These are phyloP conservation scores for Labrus mixtus DNA, from an alignment of 2,113 vertebrate genomes.

Conservation along the genomic window DNA sequence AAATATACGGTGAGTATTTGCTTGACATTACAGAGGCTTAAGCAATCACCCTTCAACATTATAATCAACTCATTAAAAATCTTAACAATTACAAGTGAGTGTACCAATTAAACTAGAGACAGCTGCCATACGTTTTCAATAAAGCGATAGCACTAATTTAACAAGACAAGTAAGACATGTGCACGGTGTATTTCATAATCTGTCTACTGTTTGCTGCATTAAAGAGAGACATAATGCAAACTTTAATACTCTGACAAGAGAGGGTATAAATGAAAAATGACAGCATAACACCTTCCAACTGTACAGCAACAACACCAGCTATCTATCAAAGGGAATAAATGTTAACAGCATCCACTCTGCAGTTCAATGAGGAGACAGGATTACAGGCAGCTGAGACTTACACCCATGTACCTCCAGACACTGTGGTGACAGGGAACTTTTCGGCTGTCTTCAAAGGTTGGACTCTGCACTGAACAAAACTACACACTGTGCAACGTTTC, in stretches of 20 bases:
- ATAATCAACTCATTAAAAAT: conserved; percentile 54
- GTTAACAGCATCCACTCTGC: conserved; percentile 16
- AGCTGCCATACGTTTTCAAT: conserved; percentile 32
- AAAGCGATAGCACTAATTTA: conserved; percentile 22
- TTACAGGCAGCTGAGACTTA: conserved; percentile 15
- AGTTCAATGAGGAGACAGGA: conserved; percentile 14
- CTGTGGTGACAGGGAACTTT: conserved; percentile 30
- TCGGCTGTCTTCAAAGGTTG: conserved; percentile 28
- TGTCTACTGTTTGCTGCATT: conserved; percentile 12
- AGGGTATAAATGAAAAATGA: conserved; percentile 36
- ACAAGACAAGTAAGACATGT: conserved; percentile 28
- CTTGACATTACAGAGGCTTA: conserved; percentile 45
- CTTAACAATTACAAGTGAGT: conserved; percentile 39
- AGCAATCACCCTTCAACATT: conserved; percentile 49
- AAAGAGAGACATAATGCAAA: conserved; percentile 1
- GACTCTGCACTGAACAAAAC: conserved; percentile 21
- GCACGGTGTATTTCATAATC: conserved; percentile 22
- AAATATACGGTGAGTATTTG: conserved; percentile 43
- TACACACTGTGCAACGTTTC: conserved; percentile 21
- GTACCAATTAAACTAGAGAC: conserved; percentile 34
- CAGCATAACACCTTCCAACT: conserved; percentile 26
- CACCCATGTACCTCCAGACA: conserved; percentile 39
- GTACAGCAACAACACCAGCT: not conserved
- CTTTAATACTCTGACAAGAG: not conserved
- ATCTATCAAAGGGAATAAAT: conserved; percentile 42